Conservation (phyloP, 2,797 vertebrate genomes). For the Syndactyla subalaris region DNA sequence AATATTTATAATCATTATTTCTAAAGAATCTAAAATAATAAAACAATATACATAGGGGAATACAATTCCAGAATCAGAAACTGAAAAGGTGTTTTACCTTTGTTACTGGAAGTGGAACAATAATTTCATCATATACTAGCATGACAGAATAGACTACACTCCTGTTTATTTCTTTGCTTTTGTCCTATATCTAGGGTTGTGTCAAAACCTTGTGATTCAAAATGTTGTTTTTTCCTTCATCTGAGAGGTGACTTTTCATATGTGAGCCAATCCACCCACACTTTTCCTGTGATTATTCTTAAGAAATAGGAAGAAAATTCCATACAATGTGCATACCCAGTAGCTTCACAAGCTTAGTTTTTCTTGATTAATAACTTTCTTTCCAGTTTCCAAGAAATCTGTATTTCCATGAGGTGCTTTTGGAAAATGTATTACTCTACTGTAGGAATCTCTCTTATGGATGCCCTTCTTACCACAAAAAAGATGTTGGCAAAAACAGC, state of each 20-base stretch:
- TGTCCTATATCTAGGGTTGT: not conserved
- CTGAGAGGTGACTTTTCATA: slow-evolving; percentile 40
- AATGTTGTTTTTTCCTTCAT: not conserved
- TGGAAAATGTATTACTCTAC: not conserved
- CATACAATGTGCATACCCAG: not conserved
- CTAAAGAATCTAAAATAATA: not conserved
- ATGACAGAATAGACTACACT: not conserved
- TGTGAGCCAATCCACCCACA: not conserved
- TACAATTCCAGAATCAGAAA: not conserved
- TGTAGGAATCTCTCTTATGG: not conserved
- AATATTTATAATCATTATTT: not conserved
- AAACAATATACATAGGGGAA: not conserved
- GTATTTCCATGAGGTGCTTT: not conserved
- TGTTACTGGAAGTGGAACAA: not conserved
- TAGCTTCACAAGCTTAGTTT: not conserved
- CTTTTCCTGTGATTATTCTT: slow-evolving; percentile 47
- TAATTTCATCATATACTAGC: not conserved
- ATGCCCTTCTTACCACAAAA: not conserved
- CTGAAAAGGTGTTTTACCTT: not conserved
- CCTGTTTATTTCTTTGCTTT: not conserved
- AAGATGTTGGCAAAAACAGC: not conserved
- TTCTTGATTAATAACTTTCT: not conserved
- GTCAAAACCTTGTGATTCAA: not conserved
- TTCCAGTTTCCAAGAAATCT: not conserved
- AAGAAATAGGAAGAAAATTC: slow-evolving; percentile 38